These are phyloP conservation scores for Empidonax alnorum DNA, from an alignment of 2,113 vertebrate genomes.

Conservation along the genomic window DNA sequence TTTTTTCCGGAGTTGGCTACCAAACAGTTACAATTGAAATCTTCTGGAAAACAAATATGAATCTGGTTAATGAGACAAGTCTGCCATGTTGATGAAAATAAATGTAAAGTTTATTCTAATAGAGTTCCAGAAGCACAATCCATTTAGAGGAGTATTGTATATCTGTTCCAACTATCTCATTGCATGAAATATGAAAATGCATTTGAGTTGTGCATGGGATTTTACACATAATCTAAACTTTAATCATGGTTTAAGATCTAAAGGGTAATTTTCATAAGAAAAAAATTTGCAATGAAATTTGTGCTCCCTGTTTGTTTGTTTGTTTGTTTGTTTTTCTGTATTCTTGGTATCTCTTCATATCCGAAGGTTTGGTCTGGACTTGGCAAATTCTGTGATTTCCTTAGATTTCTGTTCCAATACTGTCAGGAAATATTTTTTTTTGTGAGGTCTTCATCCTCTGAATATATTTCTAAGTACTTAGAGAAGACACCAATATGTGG, in stretches of 20 bases:
- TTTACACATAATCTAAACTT: neutral
- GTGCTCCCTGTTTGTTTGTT: neutral
- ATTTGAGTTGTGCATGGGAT: neutral
- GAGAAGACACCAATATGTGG: neutral
- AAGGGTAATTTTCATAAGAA: neutral
- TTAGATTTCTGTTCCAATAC: neutral
- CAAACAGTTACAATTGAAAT: slow-evolving; percentile 31
- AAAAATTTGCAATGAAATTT: neutral
- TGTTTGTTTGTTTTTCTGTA: neutral
- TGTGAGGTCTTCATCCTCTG: neutral
- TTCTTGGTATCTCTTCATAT: neutral
- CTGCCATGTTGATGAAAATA: slow-evolving; percentile 53
- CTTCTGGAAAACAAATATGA: slow-evolving; percentile 58
- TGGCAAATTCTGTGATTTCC: neutral
- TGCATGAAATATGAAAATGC: neutral
- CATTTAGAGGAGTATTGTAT: neutral
- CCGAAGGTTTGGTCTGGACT: neutral
- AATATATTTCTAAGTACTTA: neutral
- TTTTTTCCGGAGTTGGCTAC: slow-evolving; percentile 13
- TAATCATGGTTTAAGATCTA: neutral
- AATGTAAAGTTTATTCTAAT: slow-evolving; percentile 47
- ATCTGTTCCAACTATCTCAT: neutral
- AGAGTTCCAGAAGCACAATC: slow-evolving; percentile 12
- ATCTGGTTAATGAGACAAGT: slow-evolving; percentile 57
- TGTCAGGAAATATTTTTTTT: neutral